Evolutionary conservation across 2,113 vertebrate species (phyloP), one percentile per base, ranked within the genome.

Genomic region (Sinocyclocheilus maitianheensis): DNA sequence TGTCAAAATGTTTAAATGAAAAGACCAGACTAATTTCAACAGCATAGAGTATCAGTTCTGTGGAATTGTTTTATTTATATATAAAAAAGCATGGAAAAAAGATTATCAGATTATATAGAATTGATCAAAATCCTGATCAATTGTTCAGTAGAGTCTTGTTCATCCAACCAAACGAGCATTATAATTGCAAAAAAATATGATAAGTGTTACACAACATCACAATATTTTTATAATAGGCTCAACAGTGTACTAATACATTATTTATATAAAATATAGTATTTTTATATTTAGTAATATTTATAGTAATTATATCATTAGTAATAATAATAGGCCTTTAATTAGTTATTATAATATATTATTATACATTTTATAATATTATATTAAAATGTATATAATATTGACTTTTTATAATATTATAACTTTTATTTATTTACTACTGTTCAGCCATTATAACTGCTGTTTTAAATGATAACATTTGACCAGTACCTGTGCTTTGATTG

Each of bases 1-100:
- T 85, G 88, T 86, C 83, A 89, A 87, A 84, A 83, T 84, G 26
- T 87, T 89, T 85, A 77, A 46, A 78, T 60, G 69, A 86, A 40
- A 76, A 77, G 60, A 48, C 8, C 16, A 65, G 51, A 69, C 20
- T 85, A 55, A 85, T 77, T 87, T 84, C 22, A 67, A 43, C 75
- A 85, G 67, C 67, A 67, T 60, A 55, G 16, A 34, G 8, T 40
- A 55, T 55, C 63, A 55, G 60, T 20, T 26, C 65, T 48, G 16
- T 34, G 71, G 18, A 26, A 30, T 55, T 20, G 30, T 55, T 85
- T 40, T 9, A 16, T 43, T 85, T 60, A 30, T 37, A 51, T 51
- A 20, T 26, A 14, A 37, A 34, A 58, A 55, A 48, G 40, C 22
- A 46, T n/a, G 22, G 22, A 4, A 80, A 55, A n/a, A 46, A 26